Percentiles rank a stretch among this genome's conserved stretches.
These are phyloP conservation scores for Rhynchotus rufescens DNA, from an alignment of 2,797 vertebrate species.

Conservation along the genomic window DNA sequence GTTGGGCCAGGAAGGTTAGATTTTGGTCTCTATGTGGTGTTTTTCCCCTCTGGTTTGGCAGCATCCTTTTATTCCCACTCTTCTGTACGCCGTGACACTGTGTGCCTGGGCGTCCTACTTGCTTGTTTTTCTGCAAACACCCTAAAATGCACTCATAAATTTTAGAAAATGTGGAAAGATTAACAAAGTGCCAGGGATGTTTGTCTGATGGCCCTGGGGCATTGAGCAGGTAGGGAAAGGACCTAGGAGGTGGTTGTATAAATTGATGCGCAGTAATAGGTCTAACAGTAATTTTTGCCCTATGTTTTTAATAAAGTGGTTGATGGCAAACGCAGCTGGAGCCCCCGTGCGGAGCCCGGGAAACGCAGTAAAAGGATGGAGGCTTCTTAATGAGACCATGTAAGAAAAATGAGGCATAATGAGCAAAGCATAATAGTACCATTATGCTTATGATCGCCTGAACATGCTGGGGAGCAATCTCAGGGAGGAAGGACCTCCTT, in stretches of 20 bases:
- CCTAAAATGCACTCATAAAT: slow-evolving; percentile 19
- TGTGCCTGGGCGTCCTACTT: not conserved
- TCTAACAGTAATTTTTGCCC: slow-evolving; percentile 53
- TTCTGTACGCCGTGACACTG: rapidly evolving
- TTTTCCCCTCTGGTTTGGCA: slow-evolving; percentile 5
- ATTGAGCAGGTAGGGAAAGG: slow-evolving; percentile 41
- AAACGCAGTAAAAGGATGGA: slow-evolving; percentile 65
- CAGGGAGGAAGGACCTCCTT: not conserved
- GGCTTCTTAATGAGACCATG: slow-evolving; percentile 59
- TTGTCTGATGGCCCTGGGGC: slow-evolving; percentile 12
- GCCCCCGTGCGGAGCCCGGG: slow-evolving; percentile 28
- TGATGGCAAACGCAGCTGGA: slow-evolving; percentile 30
- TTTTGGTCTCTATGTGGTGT: not conserved
- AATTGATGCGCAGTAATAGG: slow-evolving; percentile 34
- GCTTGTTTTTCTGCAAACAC: not conserved
- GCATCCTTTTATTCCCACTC: not conserved
- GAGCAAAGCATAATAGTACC: slow-evolving; percentile 38
- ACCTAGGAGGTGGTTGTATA: slow-evolving; percentile 34
- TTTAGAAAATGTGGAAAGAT: not conserved
- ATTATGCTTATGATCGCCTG: not conserved
- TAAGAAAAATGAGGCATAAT: slow-evolving; percentile 61
- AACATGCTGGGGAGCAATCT: not conserved
- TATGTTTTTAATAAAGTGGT: slow-evolving; percentile 52
- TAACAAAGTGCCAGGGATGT: not conserved
- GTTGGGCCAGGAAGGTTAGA: not conserved